These are phyloP conservation scores for Menura novaehollandiae DNA, from an alignment of 2,113 vertebrate species.

Conservation along the genomic window DNA sequence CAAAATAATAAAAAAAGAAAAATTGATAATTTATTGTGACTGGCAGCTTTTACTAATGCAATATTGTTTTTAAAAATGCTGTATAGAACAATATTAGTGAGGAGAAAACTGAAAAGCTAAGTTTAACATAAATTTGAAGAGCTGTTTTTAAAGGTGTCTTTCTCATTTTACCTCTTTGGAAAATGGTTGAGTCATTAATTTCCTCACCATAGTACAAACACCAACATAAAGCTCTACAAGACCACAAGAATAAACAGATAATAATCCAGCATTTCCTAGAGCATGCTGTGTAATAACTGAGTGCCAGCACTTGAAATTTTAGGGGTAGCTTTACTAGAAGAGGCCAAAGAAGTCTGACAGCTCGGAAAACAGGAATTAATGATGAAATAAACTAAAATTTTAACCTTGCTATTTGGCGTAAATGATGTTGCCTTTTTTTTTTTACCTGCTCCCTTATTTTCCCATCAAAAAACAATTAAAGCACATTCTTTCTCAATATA, in stretches of 20 bases:
- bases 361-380: not conserved
- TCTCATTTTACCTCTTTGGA: not conserved
- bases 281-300: not conserved
- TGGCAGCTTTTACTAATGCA: slow-evolving; percentile 27
- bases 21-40: slow-evolving; percentile 23
- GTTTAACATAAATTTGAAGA: slow-evolving; percentile 1
- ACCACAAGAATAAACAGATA: not conserved
- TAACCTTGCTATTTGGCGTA: not conserved
- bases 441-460: not conserved
- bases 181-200: not conserved
- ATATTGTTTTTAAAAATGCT: slow-evolving; percentile 1
- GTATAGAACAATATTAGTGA: not conserved
- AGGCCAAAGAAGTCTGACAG: not conserved
- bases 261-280: not conserved
- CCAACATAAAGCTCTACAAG: not conserved
- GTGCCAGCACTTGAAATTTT: not conserved
- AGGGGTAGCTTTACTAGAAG: not conserved
- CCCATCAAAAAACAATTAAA: not conserved
- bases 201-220: not conserved
- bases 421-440: not conserved
- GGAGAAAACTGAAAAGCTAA: slow-evolving; percentile 5
- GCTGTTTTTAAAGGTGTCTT: not conserved
- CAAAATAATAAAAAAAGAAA: slow-evolving; percentile 19
- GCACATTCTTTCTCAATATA: not conserved
- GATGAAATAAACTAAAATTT: not conserved